Conservation (phyloP, 2,888 invertebrate species). For the Tiliacea aurago region DNA sequence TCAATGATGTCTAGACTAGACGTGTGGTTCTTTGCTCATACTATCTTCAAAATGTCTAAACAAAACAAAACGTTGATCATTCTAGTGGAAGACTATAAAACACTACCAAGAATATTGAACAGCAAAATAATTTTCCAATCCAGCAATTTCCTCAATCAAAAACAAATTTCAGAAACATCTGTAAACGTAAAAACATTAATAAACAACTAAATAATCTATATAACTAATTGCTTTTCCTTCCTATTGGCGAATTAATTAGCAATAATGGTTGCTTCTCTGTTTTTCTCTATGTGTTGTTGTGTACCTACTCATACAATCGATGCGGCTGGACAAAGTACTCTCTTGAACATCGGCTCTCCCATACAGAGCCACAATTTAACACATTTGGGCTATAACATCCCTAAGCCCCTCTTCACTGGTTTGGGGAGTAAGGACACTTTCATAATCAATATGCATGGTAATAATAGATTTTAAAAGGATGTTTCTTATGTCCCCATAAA, state of each 20-base stretch:
- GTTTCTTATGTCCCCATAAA: neutral
- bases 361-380: neutral
- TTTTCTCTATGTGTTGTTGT: conserved; percentile 14
- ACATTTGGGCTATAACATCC: too few species aligned
- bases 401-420: conserved; percentile 1
- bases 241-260: conserved; percentile 27
- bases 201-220: conserved; percentile 3
- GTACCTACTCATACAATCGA: conserved; percentile 14
- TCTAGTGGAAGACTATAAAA: neutral
- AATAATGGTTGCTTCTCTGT: conserved; percentile 13
- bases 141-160: neutral
- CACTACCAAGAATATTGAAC: neutral
- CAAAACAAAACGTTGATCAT: too few species aligned
- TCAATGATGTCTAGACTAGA: too few species aligned
- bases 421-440: neutral
- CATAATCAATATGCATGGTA: conserved; percentile 12
- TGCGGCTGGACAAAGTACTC: conserved; percentile 6
- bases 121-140: neutral
- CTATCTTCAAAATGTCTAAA: too few species aligned
- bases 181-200: conserved; percentile 20
- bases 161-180: conserved; percentile 3
- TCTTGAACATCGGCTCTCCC: conserved; percentile 4
- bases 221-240: conserved; percentile 32
- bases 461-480: neutral
- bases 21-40: too few species aligned